Evolutionary conservation across 1,140 invertebrate genomes (phyloP), one percentile per base, ranked within the genome.

Genomic region (Danaus plexippus): DNA sequence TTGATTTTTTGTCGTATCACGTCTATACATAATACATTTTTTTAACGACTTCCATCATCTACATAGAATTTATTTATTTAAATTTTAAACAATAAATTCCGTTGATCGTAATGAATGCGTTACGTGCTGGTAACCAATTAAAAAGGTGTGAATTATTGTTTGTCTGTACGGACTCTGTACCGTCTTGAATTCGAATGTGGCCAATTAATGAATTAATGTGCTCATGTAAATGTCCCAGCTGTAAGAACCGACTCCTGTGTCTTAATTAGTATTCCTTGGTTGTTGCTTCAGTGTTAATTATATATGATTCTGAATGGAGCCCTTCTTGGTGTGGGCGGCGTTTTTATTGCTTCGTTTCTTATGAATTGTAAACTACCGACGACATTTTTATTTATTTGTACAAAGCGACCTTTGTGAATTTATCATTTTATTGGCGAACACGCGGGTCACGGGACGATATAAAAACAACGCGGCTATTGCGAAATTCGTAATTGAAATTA

Each of bases 401-500:
- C 54, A 68, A 63, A 64, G 41, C 15, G 18, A 47, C 43, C 53
- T 55, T 56, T 67, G 56, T 64, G 44, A 48, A 9, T 13, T 66
- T 63, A 66, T 66, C 63, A 55, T 65, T 63, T 66, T 59, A 52
- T 43, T 43, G 40, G 40, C 50, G 41, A 15, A 50, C 11, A 55
- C n/a, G 52, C 47, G 32, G 51, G 42, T 49, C 45, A 52, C 43
- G 43, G 52, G 54, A 51, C 58, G 53, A 59, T 62, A 67, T 66
- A 67, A 65, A 63, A 63, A 67, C 49, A 63, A 68, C 46, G 59
- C 55, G n/a, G 58, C 45, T 59, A 47, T 53, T 61, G 56, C 55
- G 22, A 60, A 70, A 61, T 52, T 57, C 52, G 62, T 47, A 58
- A 56, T 52, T 54, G 63, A 55, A 62, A 59, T 50, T 64, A 61